These are phyloP conservation scores for Scaptomyza tumidula DNA, from an alignment of 2,888 invertebrate species.

Conservation along the genomic window DNA sequence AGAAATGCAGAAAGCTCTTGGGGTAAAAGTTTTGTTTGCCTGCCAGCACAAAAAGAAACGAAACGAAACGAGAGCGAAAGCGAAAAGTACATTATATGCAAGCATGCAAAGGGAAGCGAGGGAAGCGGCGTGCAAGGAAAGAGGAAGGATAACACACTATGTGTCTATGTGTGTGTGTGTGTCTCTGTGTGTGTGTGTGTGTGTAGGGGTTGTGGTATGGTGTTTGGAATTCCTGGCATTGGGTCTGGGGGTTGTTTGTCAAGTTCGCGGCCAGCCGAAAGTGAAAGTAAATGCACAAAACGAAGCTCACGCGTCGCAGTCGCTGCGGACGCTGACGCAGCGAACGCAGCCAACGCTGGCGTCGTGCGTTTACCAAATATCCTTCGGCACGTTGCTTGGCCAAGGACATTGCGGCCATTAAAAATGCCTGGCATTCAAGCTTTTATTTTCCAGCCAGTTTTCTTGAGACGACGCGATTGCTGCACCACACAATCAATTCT, in stretches of 20 bases:
- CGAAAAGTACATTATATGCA: constrained; percentile 78
- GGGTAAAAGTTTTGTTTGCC: constrained; percentile 69
- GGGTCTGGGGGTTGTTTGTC: constrained; percentile 65
- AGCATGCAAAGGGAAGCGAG: constrained; percentile 37
- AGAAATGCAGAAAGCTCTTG: constrained; percentile 78
- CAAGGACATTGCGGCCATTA: constrained; percentile 84
- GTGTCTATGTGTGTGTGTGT: not conserved
- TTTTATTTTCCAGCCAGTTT: constrained; percentile 42
- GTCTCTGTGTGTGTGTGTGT: not conserved
- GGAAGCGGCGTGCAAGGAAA: not conserved
- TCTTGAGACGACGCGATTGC: constrained; percentile 70
- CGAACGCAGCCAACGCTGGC: constrained; percentile 33
- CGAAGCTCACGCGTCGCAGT: constrained; percentile 49
- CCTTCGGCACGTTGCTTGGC: constrained; percentile 81
- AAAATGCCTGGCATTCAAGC: constrained; percentile 72
- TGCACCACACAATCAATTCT: constrained; percentile 41
- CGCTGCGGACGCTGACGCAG: constrained; percentile 21
- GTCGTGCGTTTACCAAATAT: constrained; percentile 64
- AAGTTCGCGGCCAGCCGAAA: constrained; percentile 67
- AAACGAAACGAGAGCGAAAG: constrained; percentile 6
- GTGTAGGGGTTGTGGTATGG: not conserved
- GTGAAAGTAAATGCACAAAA: constrained; percentile 76
- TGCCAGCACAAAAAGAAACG: constrained; percentile 8
- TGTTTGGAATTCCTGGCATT: not conserved
- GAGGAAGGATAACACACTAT: constrained; percentile 1